Conservation (phyloP, 2,888 invertebrate genomes). For the Isoperla grammatica region DNA sequence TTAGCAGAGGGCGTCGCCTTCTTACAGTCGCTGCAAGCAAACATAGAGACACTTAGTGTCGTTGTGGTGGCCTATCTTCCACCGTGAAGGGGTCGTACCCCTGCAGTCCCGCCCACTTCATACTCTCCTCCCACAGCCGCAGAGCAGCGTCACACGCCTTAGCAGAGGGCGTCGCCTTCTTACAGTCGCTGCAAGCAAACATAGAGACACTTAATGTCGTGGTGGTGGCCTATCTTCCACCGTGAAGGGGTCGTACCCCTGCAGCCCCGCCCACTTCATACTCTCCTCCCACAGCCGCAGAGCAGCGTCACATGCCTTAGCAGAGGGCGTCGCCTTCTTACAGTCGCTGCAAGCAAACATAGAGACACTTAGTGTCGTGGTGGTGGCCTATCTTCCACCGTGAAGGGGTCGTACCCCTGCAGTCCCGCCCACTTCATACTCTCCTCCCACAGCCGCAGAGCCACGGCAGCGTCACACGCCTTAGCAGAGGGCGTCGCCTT, state of each 20-base stretch:
- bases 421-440: conserved; percentile 51
- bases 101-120: conserved; percentile 30
- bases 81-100: conserved; percentile 26
- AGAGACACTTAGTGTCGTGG: no score
- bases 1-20: conserved; percentile 27
- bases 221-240: background rate
- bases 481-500: conserved; percentile 27
- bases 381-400: no score
- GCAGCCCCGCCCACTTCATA: conserved; percentile 30
- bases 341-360: conserved; percentile 33
- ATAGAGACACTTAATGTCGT: no score
- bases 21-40: conserved; percentile 34
- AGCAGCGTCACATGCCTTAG: conserved; percentile 31
- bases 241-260: conserved; percentile 24
- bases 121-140: conserved; percentile 36
- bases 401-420: conserved; percentile 41
- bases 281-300: conserved; percentile 35
- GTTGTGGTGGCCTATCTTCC: background rate
- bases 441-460: conserved; percentile 52
- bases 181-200: conserved; percentile 32
- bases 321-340: conserved; percentile 25
- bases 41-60: no score
- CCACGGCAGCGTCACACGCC: conserved; percentile 31
- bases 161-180: conserved; percentile 26
- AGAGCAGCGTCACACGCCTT: conserved; percentile 31